A percentile compares a stretch with the other conserved stretches of the same genome.
Evolutionary conservation across 2,888 invertebrate species (phyloP).

Genomic region (Lamellibrachia columna): DNA sequence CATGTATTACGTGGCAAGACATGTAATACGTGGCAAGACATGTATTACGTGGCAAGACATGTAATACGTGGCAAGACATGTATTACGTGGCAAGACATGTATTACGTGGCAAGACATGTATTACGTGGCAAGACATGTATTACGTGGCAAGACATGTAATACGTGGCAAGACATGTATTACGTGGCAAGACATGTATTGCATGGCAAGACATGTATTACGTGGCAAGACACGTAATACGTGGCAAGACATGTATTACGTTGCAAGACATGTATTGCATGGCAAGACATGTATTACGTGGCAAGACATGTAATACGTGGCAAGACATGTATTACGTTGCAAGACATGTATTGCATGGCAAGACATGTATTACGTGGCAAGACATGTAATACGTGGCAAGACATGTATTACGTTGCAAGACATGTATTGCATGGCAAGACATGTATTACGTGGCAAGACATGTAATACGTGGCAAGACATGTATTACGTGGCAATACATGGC

Average conservation of each 20-base stretch:
- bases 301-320: too few relatives aligned
- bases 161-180: too few relatives aligned
- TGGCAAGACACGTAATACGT: too few relatives aligned
- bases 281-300: too few relatives aligned
- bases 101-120: not conserved
- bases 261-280: too few relatives aligned
- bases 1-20: not conserved
- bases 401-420: not conserved
- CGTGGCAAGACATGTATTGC: too few relatives aligned
- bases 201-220: too few relatives aligned
- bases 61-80: not conserved
- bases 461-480: not conserved
- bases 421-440: not conserved
- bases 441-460: not conserved
- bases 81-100: not conserved
- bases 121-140: not conserved
- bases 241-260: too few relatives aligned
- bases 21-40: not conserved
- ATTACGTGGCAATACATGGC: not conserved
- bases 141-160: not conserved
- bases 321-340: too few relatives aligned
- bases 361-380: too few relatives aligned
- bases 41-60: not conserved
- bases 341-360: too few relatives aligned
- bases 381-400: too few relatives aligned